phyloP scores from a whole-genome alignment of 2,113 vertebrate species.

The Tonatia bakeri region DNA sequence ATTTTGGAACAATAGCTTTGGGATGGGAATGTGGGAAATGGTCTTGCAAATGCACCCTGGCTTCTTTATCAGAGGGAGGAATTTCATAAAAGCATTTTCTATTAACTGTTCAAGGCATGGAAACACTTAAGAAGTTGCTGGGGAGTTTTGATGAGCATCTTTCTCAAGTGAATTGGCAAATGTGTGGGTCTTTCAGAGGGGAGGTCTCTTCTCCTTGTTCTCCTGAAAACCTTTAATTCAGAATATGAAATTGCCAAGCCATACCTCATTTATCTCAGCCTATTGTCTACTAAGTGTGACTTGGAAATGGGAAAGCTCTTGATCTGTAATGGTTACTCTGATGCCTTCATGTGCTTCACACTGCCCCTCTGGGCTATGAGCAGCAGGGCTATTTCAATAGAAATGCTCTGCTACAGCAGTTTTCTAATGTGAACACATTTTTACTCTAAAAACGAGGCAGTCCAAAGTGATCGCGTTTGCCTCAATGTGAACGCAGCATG shows the following conservation, averaged over 20 bases:
- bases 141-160: not conserved
- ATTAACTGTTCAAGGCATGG: not conserved
- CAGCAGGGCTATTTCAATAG: slow-evolving; percentile 63
- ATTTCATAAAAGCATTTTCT: not conserved
- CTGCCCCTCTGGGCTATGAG: slow-evolving; percentile 62
- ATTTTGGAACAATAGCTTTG: slow-evolving; percentile 22
- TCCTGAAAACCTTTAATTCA: slow-evolving; percentile 58
- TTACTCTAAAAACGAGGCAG: slow-evolving; percentile 69
- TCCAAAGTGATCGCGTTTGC: slow-evolving; percentile 48
- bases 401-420: slow-evolving; percentile 61
- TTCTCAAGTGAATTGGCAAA: not conserved
- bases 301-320: slow-evolving; percentile 74
- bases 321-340: slow-evolving; percentile 67
- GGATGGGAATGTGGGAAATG: not conserved
- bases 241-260: slow-evolving; percentile 51
- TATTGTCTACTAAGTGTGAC: slow-evolving; percentile 69
- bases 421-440: slow-evolving; percentile 68
- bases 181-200: not conserved
- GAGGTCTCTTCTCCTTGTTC: not conserved
- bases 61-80: not conserved
- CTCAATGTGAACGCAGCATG: slow-evolving; percentile 49
- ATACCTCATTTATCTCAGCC: slow-evolving; percentile 62
- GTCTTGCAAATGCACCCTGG: not conserved
- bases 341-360: slow-evolving; percentile 53
- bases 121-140: not conserved